A percentile compares a stretch with the other conserved stretches of the same genome.
Conservation (phyloP, 2,888 invertebrate species). For the Brachynemurus nebulosus region DNA sequence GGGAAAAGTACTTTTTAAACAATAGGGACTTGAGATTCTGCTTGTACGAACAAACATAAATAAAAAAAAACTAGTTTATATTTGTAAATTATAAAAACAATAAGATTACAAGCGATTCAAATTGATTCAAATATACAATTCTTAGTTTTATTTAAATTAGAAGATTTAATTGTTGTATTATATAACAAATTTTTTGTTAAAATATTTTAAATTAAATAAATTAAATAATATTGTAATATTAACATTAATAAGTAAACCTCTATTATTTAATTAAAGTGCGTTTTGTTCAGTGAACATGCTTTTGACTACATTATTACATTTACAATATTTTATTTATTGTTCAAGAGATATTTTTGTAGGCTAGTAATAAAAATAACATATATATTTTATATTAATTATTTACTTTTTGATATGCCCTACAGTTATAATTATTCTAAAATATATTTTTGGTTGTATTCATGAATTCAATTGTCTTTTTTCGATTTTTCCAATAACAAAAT, state of each 20-base stretch:
- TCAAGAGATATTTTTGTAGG: not conserved
- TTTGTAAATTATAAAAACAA: not conserved
- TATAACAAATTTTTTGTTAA: no score
- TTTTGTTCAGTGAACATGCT: no score
- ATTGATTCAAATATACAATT: not conserved
- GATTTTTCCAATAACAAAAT: no score
- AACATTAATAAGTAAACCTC: no score
- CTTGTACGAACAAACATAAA: no score
- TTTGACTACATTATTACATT: not conserved
- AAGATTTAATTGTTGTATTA: not conserved
- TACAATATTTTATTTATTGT: not conserved
- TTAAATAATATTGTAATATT: no score
- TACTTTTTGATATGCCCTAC: slow-evolving; percentile 6
- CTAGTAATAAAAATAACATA: slow-evolving; percentile 8
- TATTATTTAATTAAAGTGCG: no score
- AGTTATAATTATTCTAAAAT: not conserved
- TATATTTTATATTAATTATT: no score
- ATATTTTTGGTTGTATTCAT: not conserved
- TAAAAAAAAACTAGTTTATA: no score
- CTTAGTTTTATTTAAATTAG: not conserved
- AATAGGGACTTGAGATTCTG: no score
- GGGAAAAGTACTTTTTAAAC: no score
- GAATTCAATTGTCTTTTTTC: not conserved
- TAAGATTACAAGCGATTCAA: not conserved
- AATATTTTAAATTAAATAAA: no score